Conservation (phyloP, 2,113 vertebrate species). For the Rhinoderma darwinii region DNA sequence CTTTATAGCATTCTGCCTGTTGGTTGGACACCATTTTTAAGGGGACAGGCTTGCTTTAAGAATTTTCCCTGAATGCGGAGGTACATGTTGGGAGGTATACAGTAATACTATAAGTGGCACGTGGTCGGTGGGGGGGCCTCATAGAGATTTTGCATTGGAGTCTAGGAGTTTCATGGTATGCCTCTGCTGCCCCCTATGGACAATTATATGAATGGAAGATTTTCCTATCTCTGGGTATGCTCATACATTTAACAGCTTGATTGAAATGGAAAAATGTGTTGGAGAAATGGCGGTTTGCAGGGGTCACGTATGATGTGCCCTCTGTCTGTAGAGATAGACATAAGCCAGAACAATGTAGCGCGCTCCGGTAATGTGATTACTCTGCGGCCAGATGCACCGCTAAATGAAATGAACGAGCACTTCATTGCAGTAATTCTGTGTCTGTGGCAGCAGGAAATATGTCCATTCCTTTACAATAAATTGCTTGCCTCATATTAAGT, state of each 20-base stretch:
- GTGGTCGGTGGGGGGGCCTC: too few relatives aligned
- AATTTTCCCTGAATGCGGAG: too few relatives aligned
- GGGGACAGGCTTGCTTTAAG: too few relatives aligned
- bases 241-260: not conserved
- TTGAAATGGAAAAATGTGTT: not conserved
- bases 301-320: not conserved
- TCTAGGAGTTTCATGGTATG: too few relatives aligned
- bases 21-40: too few relatives aligned
- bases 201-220: not conserved
- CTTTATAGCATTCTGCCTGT: too few relatives aligned
- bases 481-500: not conserved
- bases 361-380: constrained; percentile 18
- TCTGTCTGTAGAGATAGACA: not conserved
- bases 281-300: not conserved
- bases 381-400: constrained; percentile 9
- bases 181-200: not conserved
- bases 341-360: not conserved
- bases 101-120: too few relatives aligned
- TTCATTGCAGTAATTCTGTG: constrained; percentile 43
- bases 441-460: not conserved
- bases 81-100: too few relatives aligned
- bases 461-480: not conserved
- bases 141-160: not conserved
- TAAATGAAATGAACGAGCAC: constrained; percentile 49
- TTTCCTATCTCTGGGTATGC: not conserved